Base-by-base conservation (phyloP, 2,113 vertebrate genomes). In the Ariopsis seemanni region DNA sequence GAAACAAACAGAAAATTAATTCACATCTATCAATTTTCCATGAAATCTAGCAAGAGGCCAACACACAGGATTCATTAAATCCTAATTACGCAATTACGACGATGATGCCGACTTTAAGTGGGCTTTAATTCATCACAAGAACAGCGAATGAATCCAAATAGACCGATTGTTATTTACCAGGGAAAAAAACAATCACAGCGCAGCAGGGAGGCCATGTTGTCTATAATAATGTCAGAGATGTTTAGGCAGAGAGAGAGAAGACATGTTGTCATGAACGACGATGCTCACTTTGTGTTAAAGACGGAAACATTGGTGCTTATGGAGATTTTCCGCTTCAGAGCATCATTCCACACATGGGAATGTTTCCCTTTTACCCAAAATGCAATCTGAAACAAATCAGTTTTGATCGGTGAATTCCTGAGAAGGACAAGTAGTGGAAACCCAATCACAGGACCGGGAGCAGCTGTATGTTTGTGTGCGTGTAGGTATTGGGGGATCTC, bases 71-170 rank as follows among this genome's bases (percentile, higher is more conserved):
- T 67, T 83, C 82, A 84, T 84, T 84, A 84, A 84, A 84, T 84
- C 63, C 63, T 84, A 84, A 84, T 84, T 84, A 84, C n/a, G 14
- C 63, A 69, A 84, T 84, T 84, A 84, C 63, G 6, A 55, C 63
- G 0, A 27, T 8, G 48, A 14, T 15, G 25, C 20, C 50, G 82
- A 30, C 82, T 30, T 52, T 69, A 52, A 83, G 63, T 84, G 63
- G 62, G 82, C 50, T 84, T 84, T 84, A 69, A 71, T 84, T 71
- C 50, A 71, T 84, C 50, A 57, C n/a, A 12, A 52, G 48, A 22
- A 71, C 12, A 57, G 65, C n/a, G 52, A 55, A 30, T 9, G 65
- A 71, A 83, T 50, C 25, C 81, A 50, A 50, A 65, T n/a, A 67
- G 80, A 65, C 22, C 17, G 1, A 30, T 14, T 55, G 63, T 53